These are phyloP conservation scores for Hydropsyche betteni DNA, from an alignment of 2,888 invertebrate genomes.

Conservation along the genomic window DNA sequence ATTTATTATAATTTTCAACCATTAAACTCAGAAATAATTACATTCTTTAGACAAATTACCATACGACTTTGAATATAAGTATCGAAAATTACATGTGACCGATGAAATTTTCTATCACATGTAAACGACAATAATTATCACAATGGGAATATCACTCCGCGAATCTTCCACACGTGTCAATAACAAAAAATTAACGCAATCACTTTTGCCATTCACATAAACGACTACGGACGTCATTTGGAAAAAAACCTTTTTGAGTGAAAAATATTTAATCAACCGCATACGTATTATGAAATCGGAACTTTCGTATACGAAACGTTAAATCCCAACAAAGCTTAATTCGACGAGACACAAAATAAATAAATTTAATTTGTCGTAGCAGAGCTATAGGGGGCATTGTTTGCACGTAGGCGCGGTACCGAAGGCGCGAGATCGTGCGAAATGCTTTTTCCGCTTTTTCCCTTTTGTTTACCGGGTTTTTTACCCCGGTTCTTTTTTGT, in stretches of 20 bases:
- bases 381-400: no score
- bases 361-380: constrained; percentile 10
- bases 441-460: constrained; percentile 26
- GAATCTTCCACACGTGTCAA: not conserved
- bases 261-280: no score
- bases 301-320: not conserved
- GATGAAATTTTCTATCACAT: no score
- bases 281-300: no score
- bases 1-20: no score
- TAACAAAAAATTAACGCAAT: not conserved
- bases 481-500: not conserved
- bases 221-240: not conserved
- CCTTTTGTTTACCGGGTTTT: constrained; percentile 23
- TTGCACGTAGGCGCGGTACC: not conserved
- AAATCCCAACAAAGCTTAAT: not conserved
- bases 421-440: constrained; percentile 18
- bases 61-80: no score
- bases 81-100: no score
- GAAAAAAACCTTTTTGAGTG: not conserved
- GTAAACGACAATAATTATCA: no score
- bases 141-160: no score
- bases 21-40: no score
- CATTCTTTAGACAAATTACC: no score
- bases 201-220: not conserved
- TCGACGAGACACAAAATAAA: not conserved